A percentile compares a stretch with the other conserved stretches of the same genome.
Conservation (phyloP, 1,140 invertebrate species). For the Thrips palmi region DNA sequence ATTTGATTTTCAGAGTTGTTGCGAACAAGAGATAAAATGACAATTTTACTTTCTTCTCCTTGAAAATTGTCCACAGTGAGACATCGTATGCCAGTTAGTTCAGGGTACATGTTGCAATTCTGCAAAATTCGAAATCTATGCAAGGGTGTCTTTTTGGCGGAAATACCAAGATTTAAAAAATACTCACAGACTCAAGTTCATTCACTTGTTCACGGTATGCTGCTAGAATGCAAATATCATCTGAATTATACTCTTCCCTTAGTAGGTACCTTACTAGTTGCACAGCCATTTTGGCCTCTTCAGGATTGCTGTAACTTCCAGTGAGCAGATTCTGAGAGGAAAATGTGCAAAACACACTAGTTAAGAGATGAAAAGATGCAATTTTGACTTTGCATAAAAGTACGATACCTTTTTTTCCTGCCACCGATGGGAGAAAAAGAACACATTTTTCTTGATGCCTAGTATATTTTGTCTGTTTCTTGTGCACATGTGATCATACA, state of each 20-base stretch:
- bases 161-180: background rate
- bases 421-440: constrained; percentile 36
- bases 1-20: constrained; percentile 46
- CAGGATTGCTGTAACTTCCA: constrained; percentile 32
- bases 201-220: constrained; percentile 39
- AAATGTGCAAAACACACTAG: constrained; percentile 10
- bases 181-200: constrained; percentile 8
- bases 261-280: constrained; percentile 36
- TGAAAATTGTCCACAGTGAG: constrained; percentile 66
- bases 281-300: constrained; percentile 36
- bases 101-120: constrained; percentile 1
- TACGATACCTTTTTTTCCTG: constrained; percentile 26
- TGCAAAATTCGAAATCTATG: constrained; percentile 8
- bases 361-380: no score
- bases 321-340: constrained; percentile 27
- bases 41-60: constrained; percentile 72
- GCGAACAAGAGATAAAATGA: constrained; percentile 63
- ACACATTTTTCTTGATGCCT: constrained; percentile 33
- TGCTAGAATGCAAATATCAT: constrained; percentile 43
- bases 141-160: background rate
- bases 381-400: no score
- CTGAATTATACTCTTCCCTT: constrained; percentile 32
- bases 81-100: constrained; percentile 28
- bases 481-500: constrained; percentile 34
- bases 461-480: constrained; percentile 26